These are phyloP conservation scores for Syrmaticus mikado DNA, from an alignment of 2,113 vertebrate genomes.

Conservation along the genomic window DNA sequence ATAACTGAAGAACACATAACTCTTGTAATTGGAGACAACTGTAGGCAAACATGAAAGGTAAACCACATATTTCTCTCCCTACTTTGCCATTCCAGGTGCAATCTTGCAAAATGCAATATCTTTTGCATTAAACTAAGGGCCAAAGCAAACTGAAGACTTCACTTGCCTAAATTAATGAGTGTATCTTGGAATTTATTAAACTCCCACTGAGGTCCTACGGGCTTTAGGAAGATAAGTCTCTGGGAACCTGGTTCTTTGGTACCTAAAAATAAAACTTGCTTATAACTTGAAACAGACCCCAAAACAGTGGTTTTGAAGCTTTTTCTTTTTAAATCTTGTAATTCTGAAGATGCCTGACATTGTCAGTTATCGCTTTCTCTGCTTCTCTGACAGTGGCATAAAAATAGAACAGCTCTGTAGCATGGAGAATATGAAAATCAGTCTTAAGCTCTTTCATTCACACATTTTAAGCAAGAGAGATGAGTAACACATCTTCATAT, in stretches of 20 bases:
- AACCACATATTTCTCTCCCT: not conserved
- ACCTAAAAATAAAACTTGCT: constrained; percentile 1
- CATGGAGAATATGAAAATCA: constrained; percentile 15
- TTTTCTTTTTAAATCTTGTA: not conserved
- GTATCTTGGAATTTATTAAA: not conserved
- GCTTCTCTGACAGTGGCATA: constrained; percentile 11
- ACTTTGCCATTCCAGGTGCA: not conserved
- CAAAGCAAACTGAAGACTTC: not conserved
- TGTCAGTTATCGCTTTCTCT: not conserved
- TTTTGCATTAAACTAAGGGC: not conserved
- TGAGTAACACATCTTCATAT: constrained; percentile 12
- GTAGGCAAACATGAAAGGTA: not conserved
- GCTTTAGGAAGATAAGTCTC: not conserved
- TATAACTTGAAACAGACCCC: not conserved
- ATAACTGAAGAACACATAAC: not conserved
- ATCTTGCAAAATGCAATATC: not conserved
- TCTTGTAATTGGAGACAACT: not conserved
- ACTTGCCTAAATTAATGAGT: not conserved
- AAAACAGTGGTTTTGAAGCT: not conserved
- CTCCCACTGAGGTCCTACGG: not conserved
- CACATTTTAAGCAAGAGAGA: constrained; percentile 10
- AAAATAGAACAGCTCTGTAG: constrained; percentile 33
- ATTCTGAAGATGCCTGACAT: constrained; percentile 22
- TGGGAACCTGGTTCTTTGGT: not conserved
- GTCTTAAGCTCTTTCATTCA: not conserved